These are phyloP conservation scores for Paramormyrops hopkinsi DNA, from an alignment of 2,797 vertebrate species.

Conservation along the genomic window DNA sequence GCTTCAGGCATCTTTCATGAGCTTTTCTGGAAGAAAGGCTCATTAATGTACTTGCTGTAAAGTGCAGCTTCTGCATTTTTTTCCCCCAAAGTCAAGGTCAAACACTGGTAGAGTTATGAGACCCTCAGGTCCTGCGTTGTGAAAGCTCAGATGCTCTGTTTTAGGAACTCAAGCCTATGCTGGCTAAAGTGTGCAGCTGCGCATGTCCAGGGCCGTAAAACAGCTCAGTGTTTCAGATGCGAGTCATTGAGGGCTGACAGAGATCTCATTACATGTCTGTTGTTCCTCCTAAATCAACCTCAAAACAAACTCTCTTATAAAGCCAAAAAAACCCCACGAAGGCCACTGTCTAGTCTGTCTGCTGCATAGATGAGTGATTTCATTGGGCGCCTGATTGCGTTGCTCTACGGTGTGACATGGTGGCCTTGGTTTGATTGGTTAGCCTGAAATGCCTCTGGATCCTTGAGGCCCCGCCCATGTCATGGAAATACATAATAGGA, in stretches of 20 bases:
- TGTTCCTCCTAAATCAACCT: background rate
- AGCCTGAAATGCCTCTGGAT: background rate
- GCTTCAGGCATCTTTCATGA: background rate
- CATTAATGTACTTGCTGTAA: background rate
- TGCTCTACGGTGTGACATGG: background rate
- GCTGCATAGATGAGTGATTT: background rate
- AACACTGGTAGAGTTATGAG: background rate
- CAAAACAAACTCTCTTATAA: background rate
- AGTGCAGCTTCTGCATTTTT: background rate
- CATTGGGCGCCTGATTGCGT: background rate
- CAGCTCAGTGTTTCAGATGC: background rate
- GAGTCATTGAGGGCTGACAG: background rate
- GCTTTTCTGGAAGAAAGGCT: background rate
- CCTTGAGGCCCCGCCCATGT: background rate
- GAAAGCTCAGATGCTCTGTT: background rate
- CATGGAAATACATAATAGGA: background rate
- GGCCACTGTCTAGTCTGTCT: background rate
- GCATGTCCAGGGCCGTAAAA: background rate
- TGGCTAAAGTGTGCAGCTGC: background rate
- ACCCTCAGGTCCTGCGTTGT: background rate
- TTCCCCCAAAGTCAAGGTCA: background rate
- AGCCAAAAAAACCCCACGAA: background rate
- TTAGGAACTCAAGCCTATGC: background rate
- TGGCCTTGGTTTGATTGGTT: conserved; percentile 2
- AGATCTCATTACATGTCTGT: background rate